These are phyloP conservation scores for Chlorodrepanis virens DNA, from an alignment of 2,113 vertebrate genomes.

Conservation along the genomic window DNA sequence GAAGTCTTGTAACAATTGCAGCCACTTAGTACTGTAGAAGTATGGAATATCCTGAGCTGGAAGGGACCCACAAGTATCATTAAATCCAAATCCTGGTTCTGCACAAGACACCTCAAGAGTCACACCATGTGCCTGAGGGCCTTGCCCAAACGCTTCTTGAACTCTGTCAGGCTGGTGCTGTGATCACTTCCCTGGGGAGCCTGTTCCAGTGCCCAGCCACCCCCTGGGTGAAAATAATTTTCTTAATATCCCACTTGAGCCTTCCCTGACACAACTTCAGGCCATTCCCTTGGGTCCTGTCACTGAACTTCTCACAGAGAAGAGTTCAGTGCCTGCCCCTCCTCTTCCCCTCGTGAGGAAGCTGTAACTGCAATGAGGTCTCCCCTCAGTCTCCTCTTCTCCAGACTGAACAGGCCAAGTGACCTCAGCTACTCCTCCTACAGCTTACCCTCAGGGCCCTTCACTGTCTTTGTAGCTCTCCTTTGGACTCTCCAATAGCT, in stretches of 20 bases:
- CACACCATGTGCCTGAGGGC: background rate
- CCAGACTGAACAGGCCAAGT: background rate
- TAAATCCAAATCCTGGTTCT: background rate
- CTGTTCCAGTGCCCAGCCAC: background rate
- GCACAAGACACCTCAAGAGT: background rate
- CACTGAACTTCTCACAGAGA: fast-evolving
- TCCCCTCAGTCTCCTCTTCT: background rate
- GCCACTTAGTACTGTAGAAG: background rate
- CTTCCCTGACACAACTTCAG: background rate
- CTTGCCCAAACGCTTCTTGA: background rate
- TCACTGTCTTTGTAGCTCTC: background rate
- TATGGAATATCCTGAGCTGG: background rate
- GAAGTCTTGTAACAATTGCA: background rate
- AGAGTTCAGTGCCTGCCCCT: fast-evolving
- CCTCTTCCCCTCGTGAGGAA: fast-evolving
- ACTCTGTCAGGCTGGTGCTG: background rate
- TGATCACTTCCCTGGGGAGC: background rate
- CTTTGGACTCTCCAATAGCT: background rate
- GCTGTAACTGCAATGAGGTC: background rate
- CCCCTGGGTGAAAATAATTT: background rate
- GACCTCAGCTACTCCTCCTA: background rate
- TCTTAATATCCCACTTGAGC: background rate
- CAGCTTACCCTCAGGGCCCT: background rate
- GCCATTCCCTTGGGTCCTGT: fast-evolving
- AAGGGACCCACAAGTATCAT: background rate